Conservation (phyloP, 1,140 invertebrate species). For the Dinothrombium tinctorium region DNA sequence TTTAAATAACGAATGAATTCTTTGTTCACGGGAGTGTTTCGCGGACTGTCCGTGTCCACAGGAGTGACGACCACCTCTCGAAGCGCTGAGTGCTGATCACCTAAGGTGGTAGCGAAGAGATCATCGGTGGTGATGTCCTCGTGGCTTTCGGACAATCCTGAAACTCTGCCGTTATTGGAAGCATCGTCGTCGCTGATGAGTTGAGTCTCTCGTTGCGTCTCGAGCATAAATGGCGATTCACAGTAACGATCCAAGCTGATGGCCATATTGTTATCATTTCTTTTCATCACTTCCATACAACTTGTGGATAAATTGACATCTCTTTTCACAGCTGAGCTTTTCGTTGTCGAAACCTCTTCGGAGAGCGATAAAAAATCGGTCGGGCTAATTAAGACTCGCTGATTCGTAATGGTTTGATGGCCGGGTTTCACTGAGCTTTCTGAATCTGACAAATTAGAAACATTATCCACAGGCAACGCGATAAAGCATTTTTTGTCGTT, state of each 20-base stretch:
- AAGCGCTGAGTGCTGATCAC: not conserved
- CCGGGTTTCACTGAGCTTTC: too few relatives aligned
- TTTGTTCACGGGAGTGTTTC: conserved; percentile 3
- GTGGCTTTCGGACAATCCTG: conserved; percentile 2
- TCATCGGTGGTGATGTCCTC: conserved; percentile 5
- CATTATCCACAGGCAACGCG: too few relatives aligned
- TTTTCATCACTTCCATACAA: conserved; percentile 3
- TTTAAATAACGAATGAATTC: not conserved
- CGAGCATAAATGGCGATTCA: conserved; percentile 6
- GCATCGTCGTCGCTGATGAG: conserved; percentile 5
- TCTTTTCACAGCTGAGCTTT: conserved; percentile 2
- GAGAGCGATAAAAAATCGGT: conserved; percentile 6
- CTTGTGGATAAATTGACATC: conserved; percentile 8
- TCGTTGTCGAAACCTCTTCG: conserved; percentile 1
- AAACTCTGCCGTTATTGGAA: conserved; percentile 5
- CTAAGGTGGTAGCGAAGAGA: conserved; percentile 1
- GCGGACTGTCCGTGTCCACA: conserved; percentile 1
- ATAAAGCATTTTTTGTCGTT: too few relatives aligned
- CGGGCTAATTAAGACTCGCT: conserved; percentile 4
- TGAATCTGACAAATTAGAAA: too few relatives aligned
- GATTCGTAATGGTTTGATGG: conserved; percentile 1
- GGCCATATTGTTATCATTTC: not conserved
- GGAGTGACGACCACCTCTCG: conserved; percentile 2
- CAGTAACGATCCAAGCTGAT: conserved; percentile 8
- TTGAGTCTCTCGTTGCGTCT: conserved; percentile 2